phyloP scores from a whole-genome alignment of 2,888 invertebrate species.

The Eristalis tenax region DNA sequence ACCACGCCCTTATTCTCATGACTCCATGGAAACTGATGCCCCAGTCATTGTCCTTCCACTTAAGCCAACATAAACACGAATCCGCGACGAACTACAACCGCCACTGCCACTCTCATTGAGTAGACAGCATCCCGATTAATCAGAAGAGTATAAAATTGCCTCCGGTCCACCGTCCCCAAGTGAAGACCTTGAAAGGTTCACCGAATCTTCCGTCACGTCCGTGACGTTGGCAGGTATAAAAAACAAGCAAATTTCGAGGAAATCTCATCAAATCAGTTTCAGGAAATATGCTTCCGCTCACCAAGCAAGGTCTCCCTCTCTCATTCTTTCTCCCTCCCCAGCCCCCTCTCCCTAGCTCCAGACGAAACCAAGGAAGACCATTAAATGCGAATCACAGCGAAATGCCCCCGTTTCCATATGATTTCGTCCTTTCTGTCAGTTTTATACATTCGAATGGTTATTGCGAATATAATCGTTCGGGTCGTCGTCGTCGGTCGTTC shows the following conservation, averaged over 20 bases:
- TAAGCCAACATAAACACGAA: no score
- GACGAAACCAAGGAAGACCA: not conserved
- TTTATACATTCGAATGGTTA: constrained; percentile 33
- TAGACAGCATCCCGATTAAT: not conserved
- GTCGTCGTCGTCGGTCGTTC: not conserved
- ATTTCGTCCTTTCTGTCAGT: constrained; percentile 29
- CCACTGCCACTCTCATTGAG: no score
- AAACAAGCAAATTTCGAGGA: not conserved
- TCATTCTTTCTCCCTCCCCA: not conserved
- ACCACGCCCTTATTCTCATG: no score
- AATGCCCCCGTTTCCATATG: constrained; percentile 41
- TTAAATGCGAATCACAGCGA: constrained; percentile 19
- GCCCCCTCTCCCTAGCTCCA: not conserved
- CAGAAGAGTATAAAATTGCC: not conserved
- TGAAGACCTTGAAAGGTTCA: not conserved
- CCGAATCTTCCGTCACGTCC: not conserved
- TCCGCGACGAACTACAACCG: no score
- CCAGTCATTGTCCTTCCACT: no score
- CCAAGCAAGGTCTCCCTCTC: not conserved
- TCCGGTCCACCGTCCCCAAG: not conserved
- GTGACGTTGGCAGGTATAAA: not conserved
- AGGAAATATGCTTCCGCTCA: not conserved
- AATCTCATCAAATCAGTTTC: constrained; percentile 27
- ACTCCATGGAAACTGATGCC: no score
- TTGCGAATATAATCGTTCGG: constrained; percentile 36